Conservation (phyloP, 2,888 invertebrate genomes). For the Endomychus coccineus region DNA sequence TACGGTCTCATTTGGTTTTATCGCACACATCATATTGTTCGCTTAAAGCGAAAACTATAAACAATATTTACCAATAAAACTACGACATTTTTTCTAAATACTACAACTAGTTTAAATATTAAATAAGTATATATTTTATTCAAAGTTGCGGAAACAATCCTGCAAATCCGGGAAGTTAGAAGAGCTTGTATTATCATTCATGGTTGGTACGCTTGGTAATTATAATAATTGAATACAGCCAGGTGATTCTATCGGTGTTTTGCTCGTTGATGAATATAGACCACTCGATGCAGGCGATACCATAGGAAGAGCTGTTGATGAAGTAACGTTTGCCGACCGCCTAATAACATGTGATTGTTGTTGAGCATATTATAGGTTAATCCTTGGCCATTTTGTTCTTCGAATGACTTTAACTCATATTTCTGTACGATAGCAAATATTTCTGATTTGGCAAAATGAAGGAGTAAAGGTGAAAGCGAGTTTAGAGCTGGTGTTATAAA, state of each 20-base stretch:
- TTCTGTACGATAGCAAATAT: constrained; percentile 18
- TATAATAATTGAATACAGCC: background rate
- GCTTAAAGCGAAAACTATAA: too few species aligned
- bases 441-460: constrained; percentile 18
- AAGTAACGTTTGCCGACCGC: background rate
- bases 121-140: background rate
- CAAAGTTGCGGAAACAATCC: background rate
- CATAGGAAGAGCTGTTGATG: constrained; percentile 1
- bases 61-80: too few species aligned
- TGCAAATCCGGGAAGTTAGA: background rate
- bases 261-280: constrained; percentile 1
- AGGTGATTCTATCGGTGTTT: background rate
- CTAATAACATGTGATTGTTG: background rate
- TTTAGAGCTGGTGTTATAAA: constrained; percentile 18
- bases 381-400: constrained; percentile 5
- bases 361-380: background rate
- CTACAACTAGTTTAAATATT: too few species aligned
- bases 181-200: constrained; percentile 1
- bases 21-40: too few species aligned
- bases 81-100: too few species aligned
- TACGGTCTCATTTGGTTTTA: too few species aligned
- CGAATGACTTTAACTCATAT: constrained; percentile 15
- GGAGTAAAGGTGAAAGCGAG: constrained; percentile 13
- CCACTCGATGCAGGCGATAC: constrained; percentile 1
- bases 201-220: background rate